Percentiles rank a stretch among this genome's conserved stretches.
These are phyloP conservation scores for Drosophila prosaltans DNA, from an alignment of 1,140 invertebrate genomes.

Conservation along the genomic window DNA sequence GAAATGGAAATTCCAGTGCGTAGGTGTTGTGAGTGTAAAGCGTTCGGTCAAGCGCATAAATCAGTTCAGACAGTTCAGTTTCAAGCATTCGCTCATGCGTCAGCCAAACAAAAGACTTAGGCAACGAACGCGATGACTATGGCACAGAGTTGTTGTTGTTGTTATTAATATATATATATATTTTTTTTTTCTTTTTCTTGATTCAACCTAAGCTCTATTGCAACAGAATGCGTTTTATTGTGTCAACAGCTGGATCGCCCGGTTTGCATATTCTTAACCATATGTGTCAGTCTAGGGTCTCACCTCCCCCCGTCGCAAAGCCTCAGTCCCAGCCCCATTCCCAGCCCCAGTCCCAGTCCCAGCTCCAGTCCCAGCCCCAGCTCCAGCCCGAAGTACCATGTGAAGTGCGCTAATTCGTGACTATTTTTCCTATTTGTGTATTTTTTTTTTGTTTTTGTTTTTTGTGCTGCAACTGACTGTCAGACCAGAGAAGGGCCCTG, in stretches of 20 bases:
- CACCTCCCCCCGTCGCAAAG: not conserved
- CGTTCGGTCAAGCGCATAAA: conserved; percentile 71
- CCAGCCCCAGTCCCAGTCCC: conserved; percentile 1
- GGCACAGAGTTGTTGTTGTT: not conserved
- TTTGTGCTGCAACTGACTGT: conserved; percentile 54
- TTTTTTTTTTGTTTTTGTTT: not conserved
- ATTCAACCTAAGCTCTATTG: conserved; percentile 41
- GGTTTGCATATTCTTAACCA: conserved; percentile 65
- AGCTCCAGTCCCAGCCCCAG: not conserved
- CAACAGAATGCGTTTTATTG: conserved; percentile 68
- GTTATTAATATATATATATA: too few species aligned
- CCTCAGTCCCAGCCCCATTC: conserved; percentile 13
- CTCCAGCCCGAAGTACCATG: conserved; percentile 31
- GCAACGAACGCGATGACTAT: conserved; percentile 59
- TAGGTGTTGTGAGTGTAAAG: conserved; percentile 53
- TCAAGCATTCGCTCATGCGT: conserved; percentile 66
- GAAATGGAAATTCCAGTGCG: conserved; percentile 50
- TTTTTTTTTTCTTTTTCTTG: too few species aligned
- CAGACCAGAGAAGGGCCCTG: conserved; percentile 22
- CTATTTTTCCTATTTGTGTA: conserved; percentile 35
- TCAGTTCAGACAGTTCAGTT: conserved; percentile 53
- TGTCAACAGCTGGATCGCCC: conserved; percentile 63
- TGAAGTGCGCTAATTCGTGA: conserved; percentile 78
- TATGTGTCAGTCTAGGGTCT: conserved; percentile 34
- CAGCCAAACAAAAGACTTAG: conserved; percentile 76